Base-by-base conservation (phyloP, 1,140 invertebrate species). In the Drosophila bocqueti region DNA sequence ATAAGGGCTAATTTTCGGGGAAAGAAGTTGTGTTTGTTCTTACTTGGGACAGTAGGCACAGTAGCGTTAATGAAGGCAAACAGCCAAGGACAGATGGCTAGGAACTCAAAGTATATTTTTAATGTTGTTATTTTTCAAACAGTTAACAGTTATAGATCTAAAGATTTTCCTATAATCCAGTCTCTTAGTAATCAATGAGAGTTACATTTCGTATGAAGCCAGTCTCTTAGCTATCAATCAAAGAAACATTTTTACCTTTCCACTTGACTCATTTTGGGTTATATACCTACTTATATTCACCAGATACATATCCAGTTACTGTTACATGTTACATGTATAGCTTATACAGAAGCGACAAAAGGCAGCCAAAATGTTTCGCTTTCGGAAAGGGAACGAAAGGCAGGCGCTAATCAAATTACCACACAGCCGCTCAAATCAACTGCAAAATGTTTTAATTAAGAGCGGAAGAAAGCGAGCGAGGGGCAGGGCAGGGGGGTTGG, bases 321-420 rank as follows among this genome's bases (percentile, higher is more conserved):
- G 8, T n/a, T 9, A 9, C 16, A 13, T 24, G 24, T 24, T 24
- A 24, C 24, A 3, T 24, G 3, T 11, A 5, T 21, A 13, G 11
- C 0, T 0, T 45, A 21, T 13, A 46, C 18, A 46, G 4, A 45
- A 43, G n/a, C 61, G 24, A 26, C 54, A 52, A 49, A 45, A 43
- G 13, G 50, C 50, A 4, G 8, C 31, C 52, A 18, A 54, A 24
- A 36, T 16, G 52, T 55, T 55, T 55, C 18, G 29, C 18, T 3
- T 26, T 36, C 3, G 15, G 5, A 16, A 15, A 36, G 38, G 40
- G 21, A 26, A 9, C 6, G 4, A 24, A 34, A 34, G 31, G 49
- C 46, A 49, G 40, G 55, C 50, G 47, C 81, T 83, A 84, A 83
- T 84, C 76, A 85, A 81, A 83, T 83, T 83, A 75, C 47, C 63